phyloP scores from a whole-genome alignment of 2,113 vertebrate genomes.

The Zeus faber region DNA sequence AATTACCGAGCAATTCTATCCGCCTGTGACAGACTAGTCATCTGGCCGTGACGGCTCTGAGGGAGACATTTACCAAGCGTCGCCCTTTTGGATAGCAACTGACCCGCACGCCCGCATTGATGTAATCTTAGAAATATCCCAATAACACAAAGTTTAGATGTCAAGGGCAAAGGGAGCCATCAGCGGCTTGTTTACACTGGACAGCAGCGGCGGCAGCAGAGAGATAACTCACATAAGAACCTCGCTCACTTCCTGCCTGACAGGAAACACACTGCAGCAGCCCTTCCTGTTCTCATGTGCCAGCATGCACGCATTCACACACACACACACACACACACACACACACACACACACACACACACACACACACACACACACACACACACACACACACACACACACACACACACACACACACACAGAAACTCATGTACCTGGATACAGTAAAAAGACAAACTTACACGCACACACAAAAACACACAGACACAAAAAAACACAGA shows the following conservation, averaged over 20 bases:
- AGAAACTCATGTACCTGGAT: too few relatives aligned
- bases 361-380: not conserved
- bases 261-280: slow-evolving; percentile 33
- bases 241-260: slow-evolving; percentile 35
- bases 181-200: too few relatives aligned
- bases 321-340: not conserved
- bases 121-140: not conserved
- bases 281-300: slow-evolving; percentile 6
- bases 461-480: too few relatives aligned
- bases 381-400: slow-evolving; percentile 2
- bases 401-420: slow-evolving; percentile 8
- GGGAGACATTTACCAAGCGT: too few relatives aligned
- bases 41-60: too few relatives aligned
- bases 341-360: not conserved
- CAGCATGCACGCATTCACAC: not conserved
- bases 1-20: not conserved
- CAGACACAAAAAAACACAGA: too few relatives aligned
- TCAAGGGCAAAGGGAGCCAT: too few relatives aligned
- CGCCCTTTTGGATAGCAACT: too few relatives aligned
- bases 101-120: not conserved
- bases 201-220: not conserved
- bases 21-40: too few relatives aligned
- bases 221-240: not conserved
- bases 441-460: too few relatives aligned
- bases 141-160: not conserved